Conservation (phyloP, 2,888 invertebrate species). For the Oligia latruncula region DNA sequence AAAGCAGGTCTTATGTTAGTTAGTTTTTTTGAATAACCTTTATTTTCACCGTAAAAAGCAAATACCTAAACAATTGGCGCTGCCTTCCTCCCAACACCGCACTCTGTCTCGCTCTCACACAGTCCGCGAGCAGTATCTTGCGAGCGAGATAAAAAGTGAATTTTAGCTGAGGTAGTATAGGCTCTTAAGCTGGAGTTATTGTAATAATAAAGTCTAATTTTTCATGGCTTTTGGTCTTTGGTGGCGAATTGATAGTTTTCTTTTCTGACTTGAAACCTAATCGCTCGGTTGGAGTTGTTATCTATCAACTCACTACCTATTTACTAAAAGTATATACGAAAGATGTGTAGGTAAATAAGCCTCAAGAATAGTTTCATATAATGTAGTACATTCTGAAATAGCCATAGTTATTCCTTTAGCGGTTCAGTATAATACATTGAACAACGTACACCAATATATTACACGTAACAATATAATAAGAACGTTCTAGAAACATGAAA, state of each 20-base stretch:
- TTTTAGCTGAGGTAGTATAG: no score
- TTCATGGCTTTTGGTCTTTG: not conserved
- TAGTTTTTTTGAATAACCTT: no score
- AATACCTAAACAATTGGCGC: no score
- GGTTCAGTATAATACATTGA: conserved; percentile 9
- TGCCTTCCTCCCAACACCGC: no score
- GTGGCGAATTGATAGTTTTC: not conserved
- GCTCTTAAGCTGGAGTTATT: no score
- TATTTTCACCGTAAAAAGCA: no score
- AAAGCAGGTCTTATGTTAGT: no score
- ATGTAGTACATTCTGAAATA: not conserved
- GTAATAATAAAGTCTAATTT: not conserved
- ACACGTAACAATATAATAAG: conserved; percentile 28
- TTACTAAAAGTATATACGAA: not conserved
- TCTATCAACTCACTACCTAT: not conserved
- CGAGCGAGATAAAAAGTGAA: no score
- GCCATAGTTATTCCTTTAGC: not conserved
- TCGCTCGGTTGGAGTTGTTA: not conserved
- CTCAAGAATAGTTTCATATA: not conserved
- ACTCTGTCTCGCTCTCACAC: no score
- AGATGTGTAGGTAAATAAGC: not conserved
- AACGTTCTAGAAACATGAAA: conserved; percentile 49
- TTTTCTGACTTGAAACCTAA: not conserved
- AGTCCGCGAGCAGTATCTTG: no score
- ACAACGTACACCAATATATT: conserved; percentile 23